phyloP scores from a whole-genome alignment of 2,888 invertebrate species.

The Exephanes ischioxanthus region DNA sequence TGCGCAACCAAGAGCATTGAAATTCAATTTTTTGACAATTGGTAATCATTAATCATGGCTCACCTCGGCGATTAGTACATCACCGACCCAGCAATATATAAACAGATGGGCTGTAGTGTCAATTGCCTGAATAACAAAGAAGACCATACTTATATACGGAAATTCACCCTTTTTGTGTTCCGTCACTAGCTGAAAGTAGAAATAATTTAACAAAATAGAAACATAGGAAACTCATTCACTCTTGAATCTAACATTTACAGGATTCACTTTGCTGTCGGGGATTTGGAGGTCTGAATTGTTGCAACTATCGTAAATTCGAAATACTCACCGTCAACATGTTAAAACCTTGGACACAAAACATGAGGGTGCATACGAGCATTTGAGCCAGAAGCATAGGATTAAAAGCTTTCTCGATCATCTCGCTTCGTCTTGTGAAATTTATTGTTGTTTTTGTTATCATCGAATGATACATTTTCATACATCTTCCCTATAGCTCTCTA shows the following conservation, averaged over 20 bases:
- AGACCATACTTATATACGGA: slow-evolving; percentile 53
- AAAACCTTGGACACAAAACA: slow-evolving; percentile 77
- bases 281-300: neutral
- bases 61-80: slow-evolving; percentile 70
- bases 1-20: slow-evolving; percentile 47
- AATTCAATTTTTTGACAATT: neutral
- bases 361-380: slow-evolving; percentile 73
- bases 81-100: slow-evolving; percentile 76
- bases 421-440: slow-evolving; percentile 60
- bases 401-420: slow-evolving; percentile 74
- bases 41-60: slow-evolving; percentile 10
- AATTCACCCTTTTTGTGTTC: slow-evolving; percentile 50
- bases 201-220: no score
- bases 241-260: no score
- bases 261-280: no score
- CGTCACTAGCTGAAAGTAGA: slow-evolving; percentile 52
- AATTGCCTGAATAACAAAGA: slow-evolving; percentile 64
- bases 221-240: neutral
- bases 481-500: neutral
- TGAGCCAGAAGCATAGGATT: slow-evolving; percentile 75
- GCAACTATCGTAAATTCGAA: neutral
- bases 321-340: slow-evolving; percentile 73
- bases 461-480: neutral
- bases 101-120: slow-evolving; percentile 71
- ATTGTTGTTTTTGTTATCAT: neutral